phyloP scores from a whole-genome alignment of 2,888 invertebrate genomes.

The Drosophila anomalata region DNA sequence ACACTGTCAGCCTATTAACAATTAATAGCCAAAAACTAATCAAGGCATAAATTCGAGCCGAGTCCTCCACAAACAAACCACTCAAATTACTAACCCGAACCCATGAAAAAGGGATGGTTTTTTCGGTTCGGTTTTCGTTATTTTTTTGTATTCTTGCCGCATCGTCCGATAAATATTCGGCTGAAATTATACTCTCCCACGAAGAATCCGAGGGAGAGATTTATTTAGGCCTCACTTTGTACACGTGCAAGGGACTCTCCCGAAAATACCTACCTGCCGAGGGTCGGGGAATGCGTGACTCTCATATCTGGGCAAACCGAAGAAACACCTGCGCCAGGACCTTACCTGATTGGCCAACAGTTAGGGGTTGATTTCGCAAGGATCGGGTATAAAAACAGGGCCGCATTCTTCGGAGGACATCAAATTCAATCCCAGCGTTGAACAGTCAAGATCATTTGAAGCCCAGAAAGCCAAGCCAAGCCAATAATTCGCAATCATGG shows the following conservation, averaged over 20 bases:
- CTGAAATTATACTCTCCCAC: slow-evolving; percentile 75
- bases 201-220: slow-evolving; percentile 51
- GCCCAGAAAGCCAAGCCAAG: slow-evolving; percentile 18
- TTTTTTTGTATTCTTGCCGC: slow-evolving; percentile 53
- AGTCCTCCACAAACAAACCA: slow-evolving; percentile 50
- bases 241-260: slow-evolving; percentile 41
- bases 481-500: slow-evolving; percentile 48
- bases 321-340: slow-evolving; percentile 68
- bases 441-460: slow-evolving; percentile 29
- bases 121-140: slow-evolving; percentile 6
- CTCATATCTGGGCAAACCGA: slow-evolving; percentile 36
- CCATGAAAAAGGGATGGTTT: slow-evolving; percentile 42
- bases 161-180: slow-evolving; percentile 56
- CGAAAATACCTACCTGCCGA: slow-evolving; percentile 45
- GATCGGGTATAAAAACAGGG: slow-evolving; percentile 67
- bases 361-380: slow-evolving; percentile 52
- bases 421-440: slow-evolving; percentile 60
- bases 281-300: slow-evolving; percentile 33
- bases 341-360: slow-evolving; percentile 68
- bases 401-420: slow-evolving; percentile 41
- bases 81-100: slow-evolving; percentile 53
- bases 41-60: slow-evolving; percentile 54
- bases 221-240: slow-evolving; percentile 38
- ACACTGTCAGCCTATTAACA: slow-evolving; percentile 53
- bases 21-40: slow-evolving; percentile 62